Percentiles rank a stretch among this genome's conserved stretches.
phyloP scores from a whole-genome alignment of 2,797 vertebrate genomes.

The Oreonectes daqikongensis region DNA sequence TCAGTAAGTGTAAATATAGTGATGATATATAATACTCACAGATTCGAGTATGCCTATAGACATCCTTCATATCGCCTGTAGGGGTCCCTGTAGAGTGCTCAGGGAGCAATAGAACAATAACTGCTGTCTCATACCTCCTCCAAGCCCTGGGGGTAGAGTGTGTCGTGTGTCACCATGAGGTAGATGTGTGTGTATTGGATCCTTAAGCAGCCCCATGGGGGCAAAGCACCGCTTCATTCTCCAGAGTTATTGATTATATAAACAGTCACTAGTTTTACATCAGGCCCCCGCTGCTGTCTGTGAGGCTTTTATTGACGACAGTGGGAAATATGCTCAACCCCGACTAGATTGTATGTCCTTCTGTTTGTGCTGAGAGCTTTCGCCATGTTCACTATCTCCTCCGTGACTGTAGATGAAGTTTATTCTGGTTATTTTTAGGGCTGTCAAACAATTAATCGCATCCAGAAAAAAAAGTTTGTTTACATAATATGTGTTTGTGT shows the following conservation, averaged over 20 bases:
- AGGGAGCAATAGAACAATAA: conserved; percentile 55
- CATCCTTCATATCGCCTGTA: conserved; percentile 43
- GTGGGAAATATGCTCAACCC: conserved; percentile 49
- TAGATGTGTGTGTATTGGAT: conserved; percentile 34
- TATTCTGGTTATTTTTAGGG: neutral
- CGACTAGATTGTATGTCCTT: neutral
- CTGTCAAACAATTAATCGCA: too few species aligned
- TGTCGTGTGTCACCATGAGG: conserved; percentile 5
- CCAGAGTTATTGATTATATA: conserved; percentile 66
- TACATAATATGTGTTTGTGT: too few species aligned
- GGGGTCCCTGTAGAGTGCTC: conserved; percentile 50
- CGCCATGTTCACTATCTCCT: neutral
- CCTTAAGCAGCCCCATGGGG: conserved; percentile 50
- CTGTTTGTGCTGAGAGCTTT: neutral
- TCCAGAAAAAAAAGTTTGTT: too few species aligned
- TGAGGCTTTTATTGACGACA: conserved; percentile 52
- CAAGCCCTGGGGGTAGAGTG: conserved; percentile 48
- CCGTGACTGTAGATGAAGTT: neutral
- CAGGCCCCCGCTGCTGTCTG: conserved; percentile 55
- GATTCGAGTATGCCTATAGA: conserved; percentile 9
- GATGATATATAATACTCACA: conserved; percentile 6
- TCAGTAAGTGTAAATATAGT: conserved; percentile 4
- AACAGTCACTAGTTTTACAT: conserved; percentile 61
- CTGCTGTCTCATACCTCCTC: conserved; percentile 47
- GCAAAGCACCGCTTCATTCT: conserved; percentile 47